Conservation (phyloP, 1,140 invertebrate species). For the Papilio aristodemus region DNA sequence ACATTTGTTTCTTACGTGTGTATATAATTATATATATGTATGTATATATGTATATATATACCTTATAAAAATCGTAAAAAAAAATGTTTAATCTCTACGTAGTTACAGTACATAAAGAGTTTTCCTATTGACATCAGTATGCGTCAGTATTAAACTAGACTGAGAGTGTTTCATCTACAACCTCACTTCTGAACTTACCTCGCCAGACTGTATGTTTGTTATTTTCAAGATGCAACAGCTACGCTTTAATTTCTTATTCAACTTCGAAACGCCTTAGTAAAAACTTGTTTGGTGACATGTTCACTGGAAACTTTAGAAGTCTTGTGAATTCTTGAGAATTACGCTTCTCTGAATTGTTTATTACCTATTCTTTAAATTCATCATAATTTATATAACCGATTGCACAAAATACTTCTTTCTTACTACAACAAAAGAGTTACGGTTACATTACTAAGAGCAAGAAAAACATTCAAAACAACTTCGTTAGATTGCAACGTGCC, state of each 20-base stretch:
- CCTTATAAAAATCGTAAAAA: too few species aligned
- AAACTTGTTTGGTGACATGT: slow-evolving; percentile 47
- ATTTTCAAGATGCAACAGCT: slow-evolving; percentile 62
- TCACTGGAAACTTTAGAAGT: background rate
- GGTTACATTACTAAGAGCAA: background rate
- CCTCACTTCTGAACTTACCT: slow-evolving; percentile 48
- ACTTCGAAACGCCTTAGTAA: slow-evolving; percentile 56
- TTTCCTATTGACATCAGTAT: slow-evolving; percentile 52
- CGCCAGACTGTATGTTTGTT: slow-evolving; percentile 66
- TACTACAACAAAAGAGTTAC: background rate
- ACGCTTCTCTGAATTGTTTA: background rate
- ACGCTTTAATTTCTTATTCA: slow-evolving; percentile 66
- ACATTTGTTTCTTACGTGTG: too few species aligned
- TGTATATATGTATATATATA: too few species aligned
- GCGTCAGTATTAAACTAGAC: slow-evolving; percentile 58
- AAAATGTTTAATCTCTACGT: too few species aligned
- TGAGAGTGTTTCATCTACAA: slow-evolving; percentile 54
- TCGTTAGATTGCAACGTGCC: slow-evolving; percentile 49
- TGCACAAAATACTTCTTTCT: background rate
- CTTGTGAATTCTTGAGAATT: background rate
- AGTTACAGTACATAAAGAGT: background rate
- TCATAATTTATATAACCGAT: too few species aligned
- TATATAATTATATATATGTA: too few species aligned
- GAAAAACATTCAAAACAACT: slow-evolving; percentile 34
- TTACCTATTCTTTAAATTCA: too few species aligned